Evolutionary conservation across 2,888 invertebrate species (phyloP).

Genomic region (Epinotia demarniana): DNA sequence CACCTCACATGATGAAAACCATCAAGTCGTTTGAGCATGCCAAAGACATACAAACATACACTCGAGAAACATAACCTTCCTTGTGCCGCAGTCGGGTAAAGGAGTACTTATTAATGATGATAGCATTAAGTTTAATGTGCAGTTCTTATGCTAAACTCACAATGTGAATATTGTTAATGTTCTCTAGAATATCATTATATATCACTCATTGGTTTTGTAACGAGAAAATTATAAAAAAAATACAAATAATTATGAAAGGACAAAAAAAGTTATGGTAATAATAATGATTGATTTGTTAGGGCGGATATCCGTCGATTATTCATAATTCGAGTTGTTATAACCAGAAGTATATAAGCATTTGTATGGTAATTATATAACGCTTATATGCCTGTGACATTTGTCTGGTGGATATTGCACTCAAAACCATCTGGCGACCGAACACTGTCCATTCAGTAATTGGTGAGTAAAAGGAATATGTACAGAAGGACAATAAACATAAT

Average conservation of each 20-base stretch:
- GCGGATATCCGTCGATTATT: constrained; percentile 47
- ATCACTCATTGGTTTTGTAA: constrained; percentile 47
- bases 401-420: background rate
- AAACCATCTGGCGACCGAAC: no score
- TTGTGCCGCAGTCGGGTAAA: background rate
- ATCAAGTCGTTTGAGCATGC: no score
- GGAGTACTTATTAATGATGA: constrained; percentile 38
- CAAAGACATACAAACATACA: no score
- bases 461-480: no score
- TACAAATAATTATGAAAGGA: constrained; percentile 62
- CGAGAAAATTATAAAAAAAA: constrained; percentile 66
- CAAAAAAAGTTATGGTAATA: constrained; percentile 65
- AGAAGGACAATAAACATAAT: no score
- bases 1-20: no score
- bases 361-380: constrained; percentile 8
- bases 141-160: constrained; percentile 37
- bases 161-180: constrained; percentile 31
- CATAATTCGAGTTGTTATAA: constrained; percentile 41
- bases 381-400: constrained; percentile 11
- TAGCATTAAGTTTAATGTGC: constrained; percentile 34
- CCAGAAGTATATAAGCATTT: constrained; percentile 16
- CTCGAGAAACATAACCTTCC: no score
- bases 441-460: no score
- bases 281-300: constrained; percentile 59
- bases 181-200: constrained; percentile 27